Evolutionary conservation across 2,797 vertebrate species (phyloP), one percentile per base, ranked within the genome.

Genomic region (Heterohyrax brucei): DNA sequence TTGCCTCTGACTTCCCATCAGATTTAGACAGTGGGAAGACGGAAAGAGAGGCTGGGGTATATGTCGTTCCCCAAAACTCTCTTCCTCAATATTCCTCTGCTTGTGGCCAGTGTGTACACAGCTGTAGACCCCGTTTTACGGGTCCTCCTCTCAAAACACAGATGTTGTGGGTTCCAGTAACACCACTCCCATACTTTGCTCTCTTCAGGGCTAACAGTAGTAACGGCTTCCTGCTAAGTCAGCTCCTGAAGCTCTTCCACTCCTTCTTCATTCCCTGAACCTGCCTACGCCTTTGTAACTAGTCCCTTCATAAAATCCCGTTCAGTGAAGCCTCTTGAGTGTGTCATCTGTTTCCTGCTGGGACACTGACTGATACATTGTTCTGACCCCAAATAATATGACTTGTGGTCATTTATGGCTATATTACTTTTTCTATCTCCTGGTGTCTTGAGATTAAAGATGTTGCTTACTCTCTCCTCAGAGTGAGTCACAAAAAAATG

Each of bases 361-460:
- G 46, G 64, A 59, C 46, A 33, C 73, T 39, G 59, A n/a, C 28
- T 7, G 70, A 72, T 24, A 6, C 5, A 28, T 13, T 70, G 14
- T 64, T 83, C 24, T 59, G 70, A 87, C 44, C 48, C 33, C 70
- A 48, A 73, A 59, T 53, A 59, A 13, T 13, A 39, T 22, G 59
- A 10, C 24, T 14, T 1, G 1, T 12, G 12, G 50, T 56, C 59
- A 70, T 64, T 89, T 62, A 26, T 10, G 56, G 8, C n/a, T 68
- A 22, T 28, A 24, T 91, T 83, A 16, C 26, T 66, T 93, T 75
- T 79, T 64, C n/a, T 79, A 4, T 75, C 30, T 66, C 64, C 33
- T 86, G 66, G 2, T 46, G 83, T 68, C 46, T 48, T 59, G 62
- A 93, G 73, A 84, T 88, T 44, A 95, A 90, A 92, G 66, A 30